Evolutionary conservation across 1,140 invertebrate species (phyloP), one percentile per base, ranked within the genome.

Genomic region (Ostrea edulis): DNA sequence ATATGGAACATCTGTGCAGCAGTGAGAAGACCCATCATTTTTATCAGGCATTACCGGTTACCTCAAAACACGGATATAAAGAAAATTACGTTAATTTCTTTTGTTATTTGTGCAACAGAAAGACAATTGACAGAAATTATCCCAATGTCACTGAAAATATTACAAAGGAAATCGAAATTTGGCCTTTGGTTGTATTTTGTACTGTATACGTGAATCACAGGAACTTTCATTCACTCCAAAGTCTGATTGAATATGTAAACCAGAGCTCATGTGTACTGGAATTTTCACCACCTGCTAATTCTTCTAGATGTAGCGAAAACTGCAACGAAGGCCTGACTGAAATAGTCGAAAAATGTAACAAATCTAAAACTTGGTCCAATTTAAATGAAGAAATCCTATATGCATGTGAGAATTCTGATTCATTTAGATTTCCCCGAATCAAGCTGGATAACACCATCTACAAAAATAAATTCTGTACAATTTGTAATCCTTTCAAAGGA

Each of bases 11-110:
- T 44, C 29, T 77, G 8, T 77, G 68, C 68, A 77, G 9, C 14
- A 25, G 12, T 29, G 25, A 25, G 4, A 29, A 29, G 14, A 29
- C 2, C 14, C 11, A 22, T 11, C 25, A 44, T 1, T 77, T 44
- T 77, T 77, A 77, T 77, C 68, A 77, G 8, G 25, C 68, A 14
- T 77, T 77, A 35, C 68, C 68, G 9, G 68, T 77, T 14, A 77
- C 22, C 12, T 29, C 25, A 77, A 77, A 17, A 62, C 12, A 8
- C 58, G 58, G 68, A 77, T 77, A 29, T 29, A 12, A 4, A 29
- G 68, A 77, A 77, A 17, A 22, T 25, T 77, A 77, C 12, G 25
- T 77, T 14, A 77, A 77, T 77, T 4, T 77, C 12, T 77, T 35
- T 77, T 77, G 68, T 11, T 77, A 77, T 35, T 77, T 77, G 9